Percentiles rank a stretch among this genome's conserved stretches.
Evolutionary conservation across 2,113 vertebrate species (phyloP).

Genomic region (Pterophyllum scalare): DNA sequence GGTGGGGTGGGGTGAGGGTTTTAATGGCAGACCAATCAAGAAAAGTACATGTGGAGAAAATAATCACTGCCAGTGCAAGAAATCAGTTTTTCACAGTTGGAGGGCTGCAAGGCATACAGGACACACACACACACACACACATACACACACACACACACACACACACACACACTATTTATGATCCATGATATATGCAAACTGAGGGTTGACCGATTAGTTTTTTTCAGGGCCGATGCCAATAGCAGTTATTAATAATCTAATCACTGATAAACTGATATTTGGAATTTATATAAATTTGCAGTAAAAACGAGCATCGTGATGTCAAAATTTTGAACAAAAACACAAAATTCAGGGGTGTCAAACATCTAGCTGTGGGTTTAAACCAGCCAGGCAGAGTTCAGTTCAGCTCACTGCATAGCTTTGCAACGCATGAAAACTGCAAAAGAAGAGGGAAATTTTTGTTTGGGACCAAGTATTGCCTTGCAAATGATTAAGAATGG

Average conservation of each 20-base stretch:
- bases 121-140: conserved; percentile 7
- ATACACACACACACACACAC: not conserved
- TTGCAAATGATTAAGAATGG: not conserved
- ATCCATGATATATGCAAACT: not conserved
- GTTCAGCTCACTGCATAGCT: too few relatives aligned
- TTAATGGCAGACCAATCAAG: conserved; percentile 63
- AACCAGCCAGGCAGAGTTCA: too few relatives aligned
- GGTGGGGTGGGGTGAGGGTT: not conserved
- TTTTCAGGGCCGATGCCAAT: not conserved
- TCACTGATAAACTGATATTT: not conserved
- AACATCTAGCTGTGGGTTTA: too few relatives aligned
- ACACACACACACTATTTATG: conserved; percentile 1
- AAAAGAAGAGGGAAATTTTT: not conserved
- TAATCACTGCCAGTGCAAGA: conserved; percentile 37
- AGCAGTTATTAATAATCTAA: not conserved
- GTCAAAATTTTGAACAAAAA: not conserved
- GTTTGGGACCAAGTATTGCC: accelerated
- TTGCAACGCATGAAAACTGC: not conserved
- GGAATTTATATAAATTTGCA: not conserved
- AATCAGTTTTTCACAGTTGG: conserved; percentile 48
- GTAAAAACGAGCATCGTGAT: not conserved
- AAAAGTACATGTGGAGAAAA: conserved; percentile 57
- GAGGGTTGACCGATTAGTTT: not conserved
- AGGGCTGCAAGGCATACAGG: conserved; percentile 8
- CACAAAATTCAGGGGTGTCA: too few relatives aligned